Conservation (phyloP, 1,140 invertebrate genomes). For the Pseudomyrmex cubaensis region DNA sequence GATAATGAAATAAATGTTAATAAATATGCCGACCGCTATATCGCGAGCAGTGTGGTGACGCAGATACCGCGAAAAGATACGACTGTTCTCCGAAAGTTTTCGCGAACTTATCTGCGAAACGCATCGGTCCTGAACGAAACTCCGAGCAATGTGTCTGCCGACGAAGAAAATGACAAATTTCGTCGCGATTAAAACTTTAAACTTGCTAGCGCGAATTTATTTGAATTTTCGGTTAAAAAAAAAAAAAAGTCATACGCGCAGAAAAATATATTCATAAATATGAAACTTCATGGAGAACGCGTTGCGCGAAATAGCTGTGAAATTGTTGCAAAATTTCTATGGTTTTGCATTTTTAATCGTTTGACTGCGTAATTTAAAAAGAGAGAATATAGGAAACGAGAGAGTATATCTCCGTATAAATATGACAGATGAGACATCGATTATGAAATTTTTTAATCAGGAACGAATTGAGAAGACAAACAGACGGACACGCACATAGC, state of each 20-base stretch:
- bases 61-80: conserved; percentile 62
- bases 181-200: conserved; percentile 46
- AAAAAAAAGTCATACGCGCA: neutral
- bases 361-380: too few relatives aligned
- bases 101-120: conserved; percentile 60
- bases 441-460: conserved; percentile 19
- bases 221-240: conserved; percentile 3
- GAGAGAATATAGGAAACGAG: neutral
- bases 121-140: conserved; percentile 61
- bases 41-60: conserved; percentile 35
- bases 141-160: conserved; percentile 22
- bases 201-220: conserved; percentile 41
- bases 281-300: neutral
- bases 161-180: conserved; percentile 48
- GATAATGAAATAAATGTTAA: conserved; percentile 51
- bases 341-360: conserved; percentile 32
- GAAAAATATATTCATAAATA: conserved; percentile 21
- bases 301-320: neutral
- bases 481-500: neutral
- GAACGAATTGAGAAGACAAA: neutral
- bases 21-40: conserved; percentile 41
- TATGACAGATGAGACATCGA: conserved; percentile 5
- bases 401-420: neutral
- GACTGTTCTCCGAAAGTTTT: conserved; percentile 61
- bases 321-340: neutral